Conservation (phyloP, 2,113 vertebrate genomes). For the Brachyhypopomus gauderio region DNA sequence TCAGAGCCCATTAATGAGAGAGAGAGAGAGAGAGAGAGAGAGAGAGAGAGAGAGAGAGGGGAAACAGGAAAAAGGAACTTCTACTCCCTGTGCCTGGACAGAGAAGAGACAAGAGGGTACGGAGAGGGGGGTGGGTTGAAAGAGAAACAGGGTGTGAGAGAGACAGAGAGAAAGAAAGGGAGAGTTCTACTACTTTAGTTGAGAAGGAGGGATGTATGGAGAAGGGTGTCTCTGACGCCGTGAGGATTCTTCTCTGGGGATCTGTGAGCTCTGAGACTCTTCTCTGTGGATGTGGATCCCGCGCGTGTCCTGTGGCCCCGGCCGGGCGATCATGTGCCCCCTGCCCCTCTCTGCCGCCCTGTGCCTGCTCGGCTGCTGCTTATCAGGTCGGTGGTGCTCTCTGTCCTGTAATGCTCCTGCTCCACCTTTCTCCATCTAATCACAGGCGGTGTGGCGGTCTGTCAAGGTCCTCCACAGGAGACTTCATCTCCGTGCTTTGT, state of each 20-base stretch:
- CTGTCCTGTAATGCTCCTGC: neutral
- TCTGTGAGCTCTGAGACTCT: constrained; percentile 39
- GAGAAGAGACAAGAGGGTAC: constrained; percentile 60
- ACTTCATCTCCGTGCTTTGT: too few relatives aligned
- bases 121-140: constrained; percentile 6
- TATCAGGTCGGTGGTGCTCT: constrained; percentile 35
- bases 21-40: constrained; percentile 28
- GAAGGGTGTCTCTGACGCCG: constrained; percentile 24
- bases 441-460: too few relatives aligned
- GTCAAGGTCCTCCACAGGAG: too few relatives aligned
- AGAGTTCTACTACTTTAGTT: constrained; percentile 34
- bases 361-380: constrained; percentile 45
- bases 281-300: constrained; percentile 28
- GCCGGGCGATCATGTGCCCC: constrained; percentile 41
- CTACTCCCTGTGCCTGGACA: constrained; percentile 84
- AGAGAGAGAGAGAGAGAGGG: constrained; percentile 50
- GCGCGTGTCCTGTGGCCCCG: neutral
- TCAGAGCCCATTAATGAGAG: constrained; percentile 68
- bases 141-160: constrained; percentile 41
- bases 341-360: constrained; percentile 21
- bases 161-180: constrained; percentile 41
- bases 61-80: constrained; percentile 94
- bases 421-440: neutral
- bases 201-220: constrained; percentile 38
- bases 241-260: neutral